Evolutionary conservation across 2,888 invertebrate species (phyloP).

Genomic region (Rhagonycha lutea): DNA sequence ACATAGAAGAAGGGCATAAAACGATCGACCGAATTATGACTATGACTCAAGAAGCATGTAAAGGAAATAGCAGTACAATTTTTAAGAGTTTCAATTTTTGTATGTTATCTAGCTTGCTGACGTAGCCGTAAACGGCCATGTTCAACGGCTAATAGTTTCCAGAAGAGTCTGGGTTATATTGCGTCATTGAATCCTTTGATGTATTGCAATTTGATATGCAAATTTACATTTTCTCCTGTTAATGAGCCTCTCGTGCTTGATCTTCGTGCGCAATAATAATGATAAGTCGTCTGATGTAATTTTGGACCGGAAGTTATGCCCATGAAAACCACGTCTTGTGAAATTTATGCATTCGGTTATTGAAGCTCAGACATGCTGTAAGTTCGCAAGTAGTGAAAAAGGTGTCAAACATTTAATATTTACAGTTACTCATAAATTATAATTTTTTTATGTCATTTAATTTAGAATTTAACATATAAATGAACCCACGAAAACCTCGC

Average conservation of each 20-base stretch:
- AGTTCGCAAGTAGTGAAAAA: not conserved
- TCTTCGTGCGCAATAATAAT: slow-evolving; percentile 4
- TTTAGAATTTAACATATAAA: not conserved
- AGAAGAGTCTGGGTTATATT: no score
- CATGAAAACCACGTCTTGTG: slow-evolving; percentile 50
- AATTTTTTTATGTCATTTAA: not conserved
- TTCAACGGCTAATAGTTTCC: no score
- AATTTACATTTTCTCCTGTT: not conserved
- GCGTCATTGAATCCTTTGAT: not conserved
- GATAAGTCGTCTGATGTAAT: slow-evolving; percentile 6
- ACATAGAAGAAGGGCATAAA: no score
- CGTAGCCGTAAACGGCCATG: no score
- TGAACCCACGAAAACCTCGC: not conserved
- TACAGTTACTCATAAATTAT: not conserved
- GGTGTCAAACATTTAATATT: not conserved
- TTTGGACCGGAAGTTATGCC: slow-evolving; percentile 47
- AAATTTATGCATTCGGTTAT: slow-evolving; percentile 47
- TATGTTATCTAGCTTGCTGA: no score
- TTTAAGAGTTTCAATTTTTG: no score
- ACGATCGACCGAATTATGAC: no score
- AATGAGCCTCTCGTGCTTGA: not conserved
- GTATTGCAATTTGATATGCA: not conserved
- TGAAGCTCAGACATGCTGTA: slow-evolving; percentile 7
- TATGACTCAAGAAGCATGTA: no score
- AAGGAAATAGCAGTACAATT: no score